Evolutionary conservation across 2,113 vertebrate genomes (phyloP), one percentile per base, ranked within the genome.

Genomic region (Okapia johnstoni): DNA sequence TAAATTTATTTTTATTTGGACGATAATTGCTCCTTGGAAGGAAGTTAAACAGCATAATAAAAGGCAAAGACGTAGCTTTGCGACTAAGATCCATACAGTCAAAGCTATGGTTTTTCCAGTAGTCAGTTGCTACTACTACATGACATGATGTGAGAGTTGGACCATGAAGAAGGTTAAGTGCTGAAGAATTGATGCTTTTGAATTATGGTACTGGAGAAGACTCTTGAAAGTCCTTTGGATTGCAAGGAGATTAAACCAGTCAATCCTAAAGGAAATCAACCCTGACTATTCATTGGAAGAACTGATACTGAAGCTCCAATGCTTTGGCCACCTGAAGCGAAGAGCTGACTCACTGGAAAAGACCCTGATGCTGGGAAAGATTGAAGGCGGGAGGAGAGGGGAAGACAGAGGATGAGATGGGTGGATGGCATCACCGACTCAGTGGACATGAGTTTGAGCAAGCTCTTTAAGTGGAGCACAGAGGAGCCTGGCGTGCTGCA

Each of bases 61-160:
- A 43, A 43, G 23, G 36, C 21, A 26, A 43, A 76, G 36, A 76
- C 12, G 2, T 7, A 40, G 36, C 36, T 43, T 76, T 76, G 70
- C 0, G 1, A 76, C 23, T 43, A 43, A 76, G 70, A 43, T 26
- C 70, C 1, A 0, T 43, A 25, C 12, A 0, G 23, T 76, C 23
- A 14, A 7, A 76, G 23, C 70, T 43, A 3, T 43, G 70, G 21
- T 43, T 7, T 76, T 26, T 26, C 70, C 70, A 14, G 70, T 7
- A 26, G 70, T 4, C 70, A 43, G 7, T 36, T 26, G 26, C 36
- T 70, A 5, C 19, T 36, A 36, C n/a, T 36, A 70, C 17, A 0
- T 0, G 17, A 6, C 2, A n/a, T 2, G 36, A 30, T 40, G 11
- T 13, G 36, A 76, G 70, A 25, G 21, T 4, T 26, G 70, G 23